These are phyloP conservation scores for Antheraea pernyi DNA, from an alignment of 1,140 invertebrate genomes.

Conservation along the genomic window DNA sequence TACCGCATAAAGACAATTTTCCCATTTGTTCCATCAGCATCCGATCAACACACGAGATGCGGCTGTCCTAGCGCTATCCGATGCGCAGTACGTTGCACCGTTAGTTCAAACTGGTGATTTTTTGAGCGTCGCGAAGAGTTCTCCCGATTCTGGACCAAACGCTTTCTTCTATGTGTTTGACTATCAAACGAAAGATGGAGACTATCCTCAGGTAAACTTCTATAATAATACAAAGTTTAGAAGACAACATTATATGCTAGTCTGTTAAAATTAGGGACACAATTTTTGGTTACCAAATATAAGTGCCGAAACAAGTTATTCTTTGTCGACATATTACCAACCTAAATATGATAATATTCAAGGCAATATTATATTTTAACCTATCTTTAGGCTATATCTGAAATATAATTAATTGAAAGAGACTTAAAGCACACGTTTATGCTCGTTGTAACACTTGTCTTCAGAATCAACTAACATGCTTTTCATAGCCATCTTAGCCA, in stretches of 20 bases:
- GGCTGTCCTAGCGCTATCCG: conserved; percentile 94
- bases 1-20: background rate
- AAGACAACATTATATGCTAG: too few relatives aligned
- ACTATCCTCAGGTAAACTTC: conserved; percentile 88
- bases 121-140: conserved; percentile 80
- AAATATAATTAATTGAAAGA: too few relatives aligned
- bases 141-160: conserved; percentile 80
- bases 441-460: too few relatives aligned
- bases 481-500: background rate
- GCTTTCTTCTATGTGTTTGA: conserved; percentile 96
- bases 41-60: conserved; percentile 95
- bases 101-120: conserved; percentile 91
- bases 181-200: conserved; percentile 95
- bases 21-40: conserved; percentile 80
- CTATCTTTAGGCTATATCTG: too few relatives aligned
- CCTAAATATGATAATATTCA: too few relatives aligned
- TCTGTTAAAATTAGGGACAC: too few relatives aligned
- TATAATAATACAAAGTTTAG: background rate
- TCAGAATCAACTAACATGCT: too few relatives aligned
- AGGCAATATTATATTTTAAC: too few relatives aligned
- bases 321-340: too few relatives aligned
- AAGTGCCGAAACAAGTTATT: background rate
- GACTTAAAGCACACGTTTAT: too few relatives aligned
- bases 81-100: conserved; percentile 94
- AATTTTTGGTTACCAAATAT: background rate